phyloP scores from a whole-genome alignment of 2,888 invertebrate genomes.

The Octonoba sinensis region DNA sequence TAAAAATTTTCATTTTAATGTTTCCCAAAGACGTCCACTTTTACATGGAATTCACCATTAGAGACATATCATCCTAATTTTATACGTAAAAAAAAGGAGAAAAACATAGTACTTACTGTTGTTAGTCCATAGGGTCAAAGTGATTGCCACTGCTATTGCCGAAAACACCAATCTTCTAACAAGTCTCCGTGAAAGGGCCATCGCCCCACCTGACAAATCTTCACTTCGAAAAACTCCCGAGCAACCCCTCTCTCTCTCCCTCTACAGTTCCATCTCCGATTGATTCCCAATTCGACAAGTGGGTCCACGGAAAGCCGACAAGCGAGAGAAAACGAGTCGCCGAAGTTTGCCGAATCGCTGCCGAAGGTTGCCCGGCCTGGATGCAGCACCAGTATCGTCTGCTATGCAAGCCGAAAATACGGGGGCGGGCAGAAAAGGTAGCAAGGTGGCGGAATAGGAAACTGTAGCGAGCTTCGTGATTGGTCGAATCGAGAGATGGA shows the following conservation, averaged over 20 bases:
- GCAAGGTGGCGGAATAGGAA: constrained; percentile 1
- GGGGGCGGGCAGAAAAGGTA: constrained; percentile 1
- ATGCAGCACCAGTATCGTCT: constrained; percentile 10
- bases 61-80: no score
- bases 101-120: constrained; percentile 21
- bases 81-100: no score
- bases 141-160: constrained; percentile 25
- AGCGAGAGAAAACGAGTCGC: neutral
- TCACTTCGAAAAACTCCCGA: neutral
- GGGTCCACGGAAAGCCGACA: no score
- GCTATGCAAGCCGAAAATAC: neutral
- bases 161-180: constrained; percentile 33
- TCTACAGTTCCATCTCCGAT: neutral
- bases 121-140: constrained; percentile 31
- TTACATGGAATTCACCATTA: no score
- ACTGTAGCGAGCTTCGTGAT: constrained; percentile 19
- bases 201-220: neutral
- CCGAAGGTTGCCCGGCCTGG: neutral
- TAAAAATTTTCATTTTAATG: no score
- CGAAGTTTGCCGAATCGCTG: neutral
- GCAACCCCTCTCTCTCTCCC: neutral
- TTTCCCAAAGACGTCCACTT: no score
- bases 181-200: constrained; percentile 17
- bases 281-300: no score
- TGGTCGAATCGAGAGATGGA: neutral